Conservation (phyloP, 2,797 vertebrate species). For the Arnoldichthys spilopterus region DNA sequence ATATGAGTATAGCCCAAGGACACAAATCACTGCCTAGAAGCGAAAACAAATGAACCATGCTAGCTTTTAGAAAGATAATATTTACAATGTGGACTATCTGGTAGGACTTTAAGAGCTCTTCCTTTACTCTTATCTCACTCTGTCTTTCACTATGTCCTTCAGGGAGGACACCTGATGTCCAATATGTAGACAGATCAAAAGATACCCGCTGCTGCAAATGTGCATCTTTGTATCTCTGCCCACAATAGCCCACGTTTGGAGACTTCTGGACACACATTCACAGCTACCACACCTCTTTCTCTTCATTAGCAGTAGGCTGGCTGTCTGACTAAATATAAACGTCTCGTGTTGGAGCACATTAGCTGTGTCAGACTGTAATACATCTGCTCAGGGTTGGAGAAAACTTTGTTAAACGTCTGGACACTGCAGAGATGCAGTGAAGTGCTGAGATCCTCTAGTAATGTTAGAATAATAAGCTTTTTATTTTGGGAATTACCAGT, state of each 20-base stretch:
- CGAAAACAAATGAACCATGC: background rate
- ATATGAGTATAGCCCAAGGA: background rate
- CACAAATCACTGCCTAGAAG: background rate
- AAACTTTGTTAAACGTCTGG: constrained; percentile 4
- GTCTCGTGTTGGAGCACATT: constrained; percentile 64
- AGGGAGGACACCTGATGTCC: constrained; percentile 32
- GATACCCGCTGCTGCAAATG: constrained; percentile 41
- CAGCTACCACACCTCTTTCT: constrained; percentile 20
- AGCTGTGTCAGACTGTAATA: constrained; percentile 67
- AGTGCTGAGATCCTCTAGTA: constrained; percentile 45
- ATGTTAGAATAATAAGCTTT: constrained; percentile 34
- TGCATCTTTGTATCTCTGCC: constrained; percentile 39
- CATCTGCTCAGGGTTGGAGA: constrained; percentile 43
- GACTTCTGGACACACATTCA: constrained; percentile 18
- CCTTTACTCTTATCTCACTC: background rate
- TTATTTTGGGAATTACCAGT: background rate
- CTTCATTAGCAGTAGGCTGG: constrained; percentile 77
- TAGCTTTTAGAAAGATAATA: constrained; percentile 7
- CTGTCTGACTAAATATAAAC: constrained; percentile 81
- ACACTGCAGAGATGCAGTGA: background rate
- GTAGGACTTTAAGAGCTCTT: constrained; percentile 5
- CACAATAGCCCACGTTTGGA: constrained; percentile 10
- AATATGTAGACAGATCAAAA: constrained; percentile 49
- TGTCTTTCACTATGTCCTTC: constrained; percentile 27
- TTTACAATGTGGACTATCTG: constrained; percentile 13